Evolutionary conservation across 1,140 invertebrate genomes (phyloP).

Genomic region (Drosophila kepulauana): DNA sequence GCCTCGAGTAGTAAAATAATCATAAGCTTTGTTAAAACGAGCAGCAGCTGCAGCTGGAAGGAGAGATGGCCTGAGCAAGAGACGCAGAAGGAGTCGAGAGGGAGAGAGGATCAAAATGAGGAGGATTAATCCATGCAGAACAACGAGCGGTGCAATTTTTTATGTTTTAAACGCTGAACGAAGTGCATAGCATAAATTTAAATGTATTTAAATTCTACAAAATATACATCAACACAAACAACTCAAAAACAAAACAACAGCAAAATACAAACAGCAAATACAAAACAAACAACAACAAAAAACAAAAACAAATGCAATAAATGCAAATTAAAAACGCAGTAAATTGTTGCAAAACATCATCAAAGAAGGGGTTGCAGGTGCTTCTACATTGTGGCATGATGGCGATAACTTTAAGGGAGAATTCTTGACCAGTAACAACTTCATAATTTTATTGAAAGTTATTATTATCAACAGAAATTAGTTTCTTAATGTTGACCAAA

Average conservation of each 20-base stretch:
- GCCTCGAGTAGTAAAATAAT: slow-evolving; percentile 70
- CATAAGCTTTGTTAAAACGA: slow-evolving; percentile 63
- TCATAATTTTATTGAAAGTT: too few species aligned
- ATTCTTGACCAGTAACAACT: neutral
- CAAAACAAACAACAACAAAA: slow-evolving; percentile 35
- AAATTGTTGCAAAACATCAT: slow-evolving; percentile 4
- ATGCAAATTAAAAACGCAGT: slow-evolving; percentile 53
- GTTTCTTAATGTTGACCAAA: too few species aligned
- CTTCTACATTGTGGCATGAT: neutral
- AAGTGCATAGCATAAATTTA: slow-evolving; percentile 83
- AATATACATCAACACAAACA: slow-evolving; percentile 52
- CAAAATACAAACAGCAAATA: slow-evolving; percentile 39
- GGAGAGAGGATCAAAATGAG: neutral
- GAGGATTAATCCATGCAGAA: slow-evolving; percentile 46
- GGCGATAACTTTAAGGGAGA: neutral
- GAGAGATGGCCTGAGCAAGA: neutral
- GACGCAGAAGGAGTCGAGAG: neutral
- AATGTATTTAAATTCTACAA: slow-evolving; percentile 80
- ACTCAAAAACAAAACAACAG: slow-evolving; percentile 35
- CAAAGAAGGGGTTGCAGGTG: slow-evolving; percentile 1
- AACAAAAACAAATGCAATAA: slow-evolving; percentile 30
- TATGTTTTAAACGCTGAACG: slow-evolving; percentile 78
- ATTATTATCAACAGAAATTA: too few species aligned
- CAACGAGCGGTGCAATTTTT: slow-evolving; percentile 83
- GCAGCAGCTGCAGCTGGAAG: slow-evolving; percentile 3